Percentiles rank a stretch among this genome's conserved stretches.
Evolutionary conservation across 2,113 vertebrate genomes (phyloP).

Genomic region (Ranitomeya imitator): DNA sequence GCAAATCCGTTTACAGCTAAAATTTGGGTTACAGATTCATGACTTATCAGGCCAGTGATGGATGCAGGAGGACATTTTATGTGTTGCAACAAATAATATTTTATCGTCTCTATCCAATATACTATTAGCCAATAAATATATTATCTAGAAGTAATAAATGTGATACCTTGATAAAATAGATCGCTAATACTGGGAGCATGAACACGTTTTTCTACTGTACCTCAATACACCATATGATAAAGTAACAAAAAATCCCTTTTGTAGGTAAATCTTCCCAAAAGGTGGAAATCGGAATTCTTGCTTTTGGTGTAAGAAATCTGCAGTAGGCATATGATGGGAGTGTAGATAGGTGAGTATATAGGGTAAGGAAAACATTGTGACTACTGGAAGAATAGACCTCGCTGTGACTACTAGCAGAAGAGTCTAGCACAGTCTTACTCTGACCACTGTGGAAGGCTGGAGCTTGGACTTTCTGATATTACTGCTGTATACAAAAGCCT

Average conservation of each 20-base stretch:
- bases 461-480: background rate
- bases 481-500: background rate
- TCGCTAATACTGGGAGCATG: no score
- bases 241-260: background rate
- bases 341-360: background rate
- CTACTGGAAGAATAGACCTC: no score
- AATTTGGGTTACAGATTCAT: background rate
- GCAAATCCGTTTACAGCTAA: background rate
- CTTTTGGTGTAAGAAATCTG: background rate
- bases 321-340: background rate
- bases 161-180: background rate
- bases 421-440: no score
- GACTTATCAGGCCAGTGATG: background rate
- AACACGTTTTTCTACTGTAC: no score
- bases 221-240: background rate
- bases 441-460: background rate
- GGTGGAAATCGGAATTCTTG: background rate
- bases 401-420: no score
- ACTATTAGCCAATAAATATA: background rate
- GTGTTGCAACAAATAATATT: background rate
- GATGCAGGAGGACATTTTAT: background rate
- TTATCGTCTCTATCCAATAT: background rate
- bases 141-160: background rate
- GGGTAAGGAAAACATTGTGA: background rate
- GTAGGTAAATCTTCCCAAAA: background rate